Base-by-base conservation (phyloP, 2,888 invertebrate genomes). In the Maniola hyperantus region DNA sequence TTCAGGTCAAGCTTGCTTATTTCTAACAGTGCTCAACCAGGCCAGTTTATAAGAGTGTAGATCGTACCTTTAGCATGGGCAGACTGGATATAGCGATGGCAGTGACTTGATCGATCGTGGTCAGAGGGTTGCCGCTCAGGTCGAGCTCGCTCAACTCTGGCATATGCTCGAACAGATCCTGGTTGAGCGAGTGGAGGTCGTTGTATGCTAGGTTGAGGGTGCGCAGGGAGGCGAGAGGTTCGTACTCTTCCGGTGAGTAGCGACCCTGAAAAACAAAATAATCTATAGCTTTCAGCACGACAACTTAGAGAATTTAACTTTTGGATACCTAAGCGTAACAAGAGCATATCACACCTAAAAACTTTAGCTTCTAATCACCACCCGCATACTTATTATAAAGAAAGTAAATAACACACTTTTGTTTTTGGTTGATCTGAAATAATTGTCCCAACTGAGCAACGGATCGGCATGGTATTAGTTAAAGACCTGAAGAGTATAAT, bases 111-210 rank as follows among this genome's bases (percentile, higher is more conserved):
- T 96, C 96, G 6, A 97, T 93, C 0, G 93, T 89, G 13, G 89
- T 89, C 13, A 98, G 89, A 0, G 96, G 96, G 84, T 98, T 98
- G n/a, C 94, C 93, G 70, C 94, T 94, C 33, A 98, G 86, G 74
- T 94, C 93, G 58, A 98, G 82, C 13, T 93, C 93, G 73, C 95
- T 94, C 46, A 98, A 80, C 58, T 94, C 91, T 0, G 94, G 93
- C 5, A 95, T 83, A 78, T 97, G 97, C 75, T 96, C 95, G 80
- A 98, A 97, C 1, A 97, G 76, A 78, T 96, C 95, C 60, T 91
- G 92, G 76, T 96, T 82, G n/a, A 97, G 82, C 0, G 94, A 93
- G 74, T 96, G 95, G 0, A 97, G 82, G 26, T 93, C 88, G 81
- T 98, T 98, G 79, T 94, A 82, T 0, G 95, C 95, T 68, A 98